Percentiles rank a stretch among this genome's conserved stretches.
These are phyloP conservation scores for Botrylloides violaceus DNA, from an alignment of 23 tunicate genomes.

Conservation along the genomic window DNA sequence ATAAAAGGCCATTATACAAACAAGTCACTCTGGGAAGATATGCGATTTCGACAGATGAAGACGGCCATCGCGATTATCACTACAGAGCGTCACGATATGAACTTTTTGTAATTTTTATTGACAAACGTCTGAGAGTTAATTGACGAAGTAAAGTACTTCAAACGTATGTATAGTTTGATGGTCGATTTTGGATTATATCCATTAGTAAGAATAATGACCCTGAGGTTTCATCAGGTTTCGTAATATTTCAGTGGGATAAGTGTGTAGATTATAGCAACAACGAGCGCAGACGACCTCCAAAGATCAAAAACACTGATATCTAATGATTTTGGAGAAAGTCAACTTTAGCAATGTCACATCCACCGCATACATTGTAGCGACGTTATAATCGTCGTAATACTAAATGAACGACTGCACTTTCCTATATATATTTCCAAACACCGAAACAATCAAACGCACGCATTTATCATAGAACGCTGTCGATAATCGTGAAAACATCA, in stretches of 20 bases:
- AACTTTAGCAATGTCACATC: not conserved
- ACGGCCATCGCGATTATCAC: constrained; percentile 7
- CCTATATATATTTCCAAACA: not conserved
- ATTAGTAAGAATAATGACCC: not conserved
- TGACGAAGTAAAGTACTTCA: not conserved
- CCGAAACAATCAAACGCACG: not conserved
- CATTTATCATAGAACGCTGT: not conserved
- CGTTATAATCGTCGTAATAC: not conserved
- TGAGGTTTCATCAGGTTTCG: no score
- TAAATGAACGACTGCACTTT: no score
- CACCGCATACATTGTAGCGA: not conserved
- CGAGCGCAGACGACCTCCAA: no score
- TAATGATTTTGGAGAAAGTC: not conserved
- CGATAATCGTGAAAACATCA: not conserved
- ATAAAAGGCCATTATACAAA: constrained; percentile 18
- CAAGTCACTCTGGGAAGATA: constrained; percentile 18
- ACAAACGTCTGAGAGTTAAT: not conserved
- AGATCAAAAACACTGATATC: not conserved
- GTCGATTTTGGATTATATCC: not conserved
- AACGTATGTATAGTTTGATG: not conserved
- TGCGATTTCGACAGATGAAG: constrained; percentile 15
- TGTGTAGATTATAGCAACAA: no score
- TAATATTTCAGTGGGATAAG: no score
- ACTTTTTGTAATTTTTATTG: not conserved
- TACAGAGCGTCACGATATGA: not conserved